These are phyloP conservation scores for Nemapogon koenigi DNA, from an alignment of 2,888 invertebrate species.

Conservation along the genomic window DNA sequence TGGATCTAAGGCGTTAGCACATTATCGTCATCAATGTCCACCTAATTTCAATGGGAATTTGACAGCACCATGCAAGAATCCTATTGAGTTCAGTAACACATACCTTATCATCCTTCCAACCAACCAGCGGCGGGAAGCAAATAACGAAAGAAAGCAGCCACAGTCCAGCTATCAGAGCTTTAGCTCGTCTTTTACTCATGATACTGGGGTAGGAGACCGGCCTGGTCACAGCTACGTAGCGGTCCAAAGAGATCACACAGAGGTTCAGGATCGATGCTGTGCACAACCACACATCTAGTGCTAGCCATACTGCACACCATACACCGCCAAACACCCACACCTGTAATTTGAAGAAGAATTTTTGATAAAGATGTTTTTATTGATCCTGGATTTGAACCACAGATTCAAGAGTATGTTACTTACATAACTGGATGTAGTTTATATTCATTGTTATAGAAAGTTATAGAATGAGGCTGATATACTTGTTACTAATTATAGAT, in stretches of 20 bases:
- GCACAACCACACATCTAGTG: constrained; percentile 98
- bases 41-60: no score
- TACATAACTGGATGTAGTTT: no score
- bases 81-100: constrained; percentile 12
- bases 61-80: constrained; percentile 5
- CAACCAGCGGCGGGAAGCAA: constrained; percentile 94
- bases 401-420: no score
- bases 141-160: constrained; percentile 97
- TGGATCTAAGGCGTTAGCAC: no score
- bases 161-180: constrained; percentile 85
- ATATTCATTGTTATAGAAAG: no score
- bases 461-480: no score
- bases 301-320: constrained; percentile 97
- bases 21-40: no score
- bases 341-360: no score
- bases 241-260: constrained; percentile 92
- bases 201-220: constrained; percentile 95
- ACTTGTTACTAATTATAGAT: no score
- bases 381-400: no score
- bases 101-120: constrained; percentile 80
- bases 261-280: constrained; percentile 96
- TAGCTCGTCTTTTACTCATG: constrained; percentile 85
- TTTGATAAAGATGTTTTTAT: no score
- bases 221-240: constrained; percentile 96
- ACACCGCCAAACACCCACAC: constrained; percentile 97